These are phyloP conservation scores for Tetragnatha versicolor DNA, from an alignment of 1,140 invertebrate species.

Conservation along the genomic window DNA sequence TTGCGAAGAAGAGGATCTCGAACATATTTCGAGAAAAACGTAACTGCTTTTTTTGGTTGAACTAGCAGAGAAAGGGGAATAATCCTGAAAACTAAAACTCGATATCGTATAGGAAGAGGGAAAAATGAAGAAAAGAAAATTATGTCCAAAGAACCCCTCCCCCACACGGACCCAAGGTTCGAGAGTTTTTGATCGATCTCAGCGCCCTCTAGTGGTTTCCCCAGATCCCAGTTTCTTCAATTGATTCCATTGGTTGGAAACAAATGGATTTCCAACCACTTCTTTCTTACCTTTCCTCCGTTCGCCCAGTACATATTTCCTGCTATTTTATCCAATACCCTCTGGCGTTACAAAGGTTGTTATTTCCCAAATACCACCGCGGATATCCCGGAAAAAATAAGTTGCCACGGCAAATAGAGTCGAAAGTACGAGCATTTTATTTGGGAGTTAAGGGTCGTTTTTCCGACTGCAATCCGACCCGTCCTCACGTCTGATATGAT, in stretches of 20 bases:
- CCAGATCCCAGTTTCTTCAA: slow-evolving; percentile 52
- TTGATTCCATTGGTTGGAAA: slow-evolving; percentile 51
- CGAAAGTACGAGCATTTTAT: slow-evolving; percentile 36
- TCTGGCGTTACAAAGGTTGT: slow-evolving; percentile 50
- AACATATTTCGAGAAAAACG: too few relatives aligned
- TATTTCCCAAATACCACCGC: slow-evolving; percentile 49
- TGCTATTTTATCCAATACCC: slow-evolving; percentile 53
- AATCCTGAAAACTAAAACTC: slow-evolving; percentile 32
- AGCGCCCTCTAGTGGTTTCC: slow-evolving; percentile 48
- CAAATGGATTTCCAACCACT: slow-evolving; percentile 54
- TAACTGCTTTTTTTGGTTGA: background rate
- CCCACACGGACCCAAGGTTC: slow-evolving; percentile 22
- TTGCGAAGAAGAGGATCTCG: too few relatives aligned
- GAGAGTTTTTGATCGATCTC: slow-evolving; percentile 48
- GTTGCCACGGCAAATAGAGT: slow-evolving; percentile 23
- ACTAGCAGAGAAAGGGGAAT: slow-evolving; percentile 5
- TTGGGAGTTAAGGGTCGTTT: slow-evolving; percentile 7
- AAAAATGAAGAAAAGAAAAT: slow-evolving; percentile 33
- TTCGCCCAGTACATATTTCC: slow-evolving; percentile 47
- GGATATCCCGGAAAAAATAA: slow-evolving; percentile 42
- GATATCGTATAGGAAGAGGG: slow-evolving; percentile 33
- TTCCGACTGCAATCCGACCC: background rate
- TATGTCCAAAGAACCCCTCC: slow-evolving; percentile 39
- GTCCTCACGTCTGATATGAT: slow-evolving; percentile 4
- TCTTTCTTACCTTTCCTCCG: slow-evolving; percentile 9